Evolutionary conservation across 2,113 vertebrate species (phyloP), one percentile per base, ranked within the genome.

Genomic region (Corythoichthys haematopterus): DNA sequence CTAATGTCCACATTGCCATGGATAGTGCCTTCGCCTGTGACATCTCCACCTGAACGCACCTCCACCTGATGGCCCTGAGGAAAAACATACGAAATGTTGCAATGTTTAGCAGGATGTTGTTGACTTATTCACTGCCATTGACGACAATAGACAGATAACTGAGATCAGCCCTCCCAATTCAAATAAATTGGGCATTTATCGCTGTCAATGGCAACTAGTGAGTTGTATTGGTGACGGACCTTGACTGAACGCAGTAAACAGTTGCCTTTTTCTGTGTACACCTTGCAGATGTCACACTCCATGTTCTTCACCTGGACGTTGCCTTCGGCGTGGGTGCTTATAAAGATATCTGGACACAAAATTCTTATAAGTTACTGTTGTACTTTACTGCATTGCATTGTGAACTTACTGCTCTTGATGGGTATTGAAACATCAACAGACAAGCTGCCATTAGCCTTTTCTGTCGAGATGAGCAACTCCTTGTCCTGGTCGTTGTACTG

Each of bases 241-340:
- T 96, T 98, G 68, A 98, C 71, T 73, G 95, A 94, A 64, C 95
- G 91, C 71, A 99, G 80, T 55, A 92, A 65, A 80, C 94, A 95
- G 68, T 88, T 82, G 15, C 96, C 96, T 72, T 83, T 85, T 70
- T 96, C 94, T 2, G 93, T 96, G 85, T 93, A 88, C 82, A 99
- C 92, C 76, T 77, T 89, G 85, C 95, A 99, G 84, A 86, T 78
- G 78, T 96, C 93, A 88, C 95, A 93, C 71, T 98, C 94, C 90
- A 97, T 93, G 64, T 94, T 91, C 84, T 93, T 87, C 69, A 98
- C 87, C 67, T 91, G 91, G 74, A 98, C 93, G 0, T 84, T 91
- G 56, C 94, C 95, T 69, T 85, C 78, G 35, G 94, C 94, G 61
- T 78, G 87, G 6, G 93, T 88, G 67, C 91, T 93, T 76, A 99